A percentile compares a stretch with the other conserved stretches of the same genome.
phyloP scores from a whole-genome alignment of 2,797 vertebrate genomes.

The Muraenolepis orangiensis region DNA sequence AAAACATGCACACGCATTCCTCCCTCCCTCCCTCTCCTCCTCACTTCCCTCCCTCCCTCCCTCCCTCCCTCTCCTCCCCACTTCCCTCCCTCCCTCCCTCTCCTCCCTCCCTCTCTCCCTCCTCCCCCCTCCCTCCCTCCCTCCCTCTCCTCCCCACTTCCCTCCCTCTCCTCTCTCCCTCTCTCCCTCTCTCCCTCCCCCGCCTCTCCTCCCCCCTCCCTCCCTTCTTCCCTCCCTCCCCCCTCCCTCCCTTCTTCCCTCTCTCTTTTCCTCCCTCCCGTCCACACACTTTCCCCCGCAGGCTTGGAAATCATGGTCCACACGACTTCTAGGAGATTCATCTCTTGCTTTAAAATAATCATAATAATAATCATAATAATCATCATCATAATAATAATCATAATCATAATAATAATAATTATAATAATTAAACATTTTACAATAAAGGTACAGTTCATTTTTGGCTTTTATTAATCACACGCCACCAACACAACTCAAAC shows the following conservation, averaged over 20 bases:
- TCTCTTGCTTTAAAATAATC: no score
- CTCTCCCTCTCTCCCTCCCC: background rate
- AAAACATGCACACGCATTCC: conserved; percentile 13
- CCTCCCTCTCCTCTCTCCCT: background rate
- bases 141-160: background rate
- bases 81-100: conserved; percentile 1
- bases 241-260: no score
- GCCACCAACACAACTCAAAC: conserved; percentile 42
- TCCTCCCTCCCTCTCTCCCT: no score
- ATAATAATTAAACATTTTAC: no score
- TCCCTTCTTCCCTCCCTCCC: background rate
- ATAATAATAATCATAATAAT: no score
- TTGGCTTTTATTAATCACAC: conserved; percentile 60
- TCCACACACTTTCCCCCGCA: background rate
- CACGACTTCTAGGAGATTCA: no score
- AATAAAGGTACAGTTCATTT: conserved; percentile 37
- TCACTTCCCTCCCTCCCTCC: conserved; percentile 5
- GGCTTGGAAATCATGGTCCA: no score
- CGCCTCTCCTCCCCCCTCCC: background rate
- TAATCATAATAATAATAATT: no score
- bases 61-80: background rate
- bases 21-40: background rate
- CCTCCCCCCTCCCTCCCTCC: conserved; percentile 11
- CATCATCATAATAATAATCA: no score
- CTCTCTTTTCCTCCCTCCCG: background rate